Base-by-base conservation (phyloP, 2,888 invertebrate genomes). In the Odontocerum albicorne region DNA sequence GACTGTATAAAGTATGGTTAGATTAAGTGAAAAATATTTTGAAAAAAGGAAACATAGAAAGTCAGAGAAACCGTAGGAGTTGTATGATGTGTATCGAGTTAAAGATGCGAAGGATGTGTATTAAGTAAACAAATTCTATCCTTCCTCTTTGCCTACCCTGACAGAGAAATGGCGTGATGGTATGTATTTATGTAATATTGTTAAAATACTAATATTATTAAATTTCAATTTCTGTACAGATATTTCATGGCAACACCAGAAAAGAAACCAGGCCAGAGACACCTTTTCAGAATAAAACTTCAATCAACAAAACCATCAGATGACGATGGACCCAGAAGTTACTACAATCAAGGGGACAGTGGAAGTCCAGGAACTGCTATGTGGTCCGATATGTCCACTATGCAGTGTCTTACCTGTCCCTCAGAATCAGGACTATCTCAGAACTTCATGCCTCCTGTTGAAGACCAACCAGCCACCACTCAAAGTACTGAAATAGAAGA, bases 241-340 rank as follows among this genome's bases (percentile, higher is more conserved):
- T 95, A 92, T 71, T 90, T 88, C 65, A 82, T 91, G 63, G 92
- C 90, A 31, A 89, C 90, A 4, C 86, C 86, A 2, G 86, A 87
- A 63, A 85, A 85, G 43, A 81, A 84, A 62, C 90, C 94, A 0
- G 88, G 90, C 1, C 86, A 88, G 66, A 80, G 91, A 1, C 95
- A 95, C 70, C 74, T 95, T 60, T 92, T 88, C 75, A 83, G 88
- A 67, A 84, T 89, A 50, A 52, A 53, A 19, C 47, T 61, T 1
- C 45, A 59, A n/a, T 40, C 46, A 22, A 47, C 50, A 13, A 36
- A 43, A 13, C 51, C 51, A 3, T 27, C 51, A 3, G 51, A 51
- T 15, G 51, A 45, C 20, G 51, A 45, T 4, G 35, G 22, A 8
- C 10, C 40, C 2, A 36, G 38, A 16, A 43, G 32, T 19, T 38